Conservation (phyloP, 2,888 invertebrate species). For the Catocala nupta region DNA sequence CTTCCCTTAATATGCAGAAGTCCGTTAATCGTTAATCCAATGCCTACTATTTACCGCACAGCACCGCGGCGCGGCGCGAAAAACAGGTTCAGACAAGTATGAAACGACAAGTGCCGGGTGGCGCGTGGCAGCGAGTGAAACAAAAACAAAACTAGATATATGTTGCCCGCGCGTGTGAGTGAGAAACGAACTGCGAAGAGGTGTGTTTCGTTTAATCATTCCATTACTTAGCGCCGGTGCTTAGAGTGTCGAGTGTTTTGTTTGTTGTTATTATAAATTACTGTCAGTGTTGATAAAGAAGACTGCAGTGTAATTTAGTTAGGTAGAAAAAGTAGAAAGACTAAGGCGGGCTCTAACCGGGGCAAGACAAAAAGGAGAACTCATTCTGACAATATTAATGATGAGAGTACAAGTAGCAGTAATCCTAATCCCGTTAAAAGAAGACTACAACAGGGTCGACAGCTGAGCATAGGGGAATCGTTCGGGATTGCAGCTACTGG, state of each 20-base stretch:
- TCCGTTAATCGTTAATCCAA: too few relatives aligned
- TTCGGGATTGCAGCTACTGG: conserved; percentile 47
- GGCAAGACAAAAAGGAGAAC: conserved; percentile 35
- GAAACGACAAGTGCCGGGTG: too few relatives aligned
- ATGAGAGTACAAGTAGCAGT: conserved; percentile 30
- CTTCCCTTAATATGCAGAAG: not conserved
- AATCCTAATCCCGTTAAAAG: conserved; percentile 34
- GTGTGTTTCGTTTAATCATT: conserved; percentile 12
- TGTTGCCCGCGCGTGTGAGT: not conserved
- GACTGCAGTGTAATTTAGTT: conserved; percentile 18
- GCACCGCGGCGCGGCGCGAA: not conserved
- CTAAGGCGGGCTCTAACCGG: conserved; percentile 32
- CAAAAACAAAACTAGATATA: not conserved
- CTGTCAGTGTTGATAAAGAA: not conserved
- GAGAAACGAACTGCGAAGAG: conserved; percentile 4
- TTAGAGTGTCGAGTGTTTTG: conserved; percentile 5
- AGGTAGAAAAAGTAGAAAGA: conserved; percentile 30
- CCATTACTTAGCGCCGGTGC: conserved; percentile 10
- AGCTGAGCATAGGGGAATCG: conserved; percentile 40
- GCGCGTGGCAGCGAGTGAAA: not conserved
- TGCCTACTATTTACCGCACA: not conserved
- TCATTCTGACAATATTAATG: conserved; percentile 20
- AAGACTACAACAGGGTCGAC: conserved; percentile 20
- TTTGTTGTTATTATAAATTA: not conserved
- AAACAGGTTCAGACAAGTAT: too few relatives aligned